phyloP scores from a whole-genome alignment of 2,888 invertebrate species.

The Cerceris rybyensis region DNA sequence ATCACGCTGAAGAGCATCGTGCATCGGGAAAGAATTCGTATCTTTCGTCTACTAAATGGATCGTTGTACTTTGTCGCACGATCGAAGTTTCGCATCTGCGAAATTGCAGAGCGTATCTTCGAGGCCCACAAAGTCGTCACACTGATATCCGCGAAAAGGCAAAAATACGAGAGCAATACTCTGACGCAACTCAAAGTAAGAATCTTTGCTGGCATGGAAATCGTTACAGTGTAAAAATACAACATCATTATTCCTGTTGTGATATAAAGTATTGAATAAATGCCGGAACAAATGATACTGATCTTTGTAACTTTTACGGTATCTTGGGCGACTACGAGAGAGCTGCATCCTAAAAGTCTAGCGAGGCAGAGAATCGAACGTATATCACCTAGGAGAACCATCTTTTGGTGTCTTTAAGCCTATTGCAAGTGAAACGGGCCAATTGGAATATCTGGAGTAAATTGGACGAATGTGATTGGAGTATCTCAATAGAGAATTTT shows the following conservation, averaged over 20 bases:
- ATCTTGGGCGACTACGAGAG: constrained; percentile 48
- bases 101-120: constrained; percentile 54
- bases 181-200: constrained; percentile 51
- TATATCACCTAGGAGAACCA: constrained; percentile 59
- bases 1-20: constrained; percentile 24
- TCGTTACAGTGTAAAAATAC: constrained; percentile 48
- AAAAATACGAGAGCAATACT: constrained; percentile 52
- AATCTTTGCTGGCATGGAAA: constrained; percentile 42
- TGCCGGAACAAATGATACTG: constrained; percentile 53
- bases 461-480: too few species aligned
- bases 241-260: constrained; percentile 13
- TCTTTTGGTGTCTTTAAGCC: constrained; percentile 9
- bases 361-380: constrained; percentile 58
- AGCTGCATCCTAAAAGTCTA: constrained; percentile 61
- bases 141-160: constrained; percentile 55
- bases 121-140: constrained; percentile 57
- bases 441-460: too few species aligned
- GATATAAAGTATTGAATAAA: constrained; percentile 43
- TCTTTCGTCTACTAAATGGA: neutral
- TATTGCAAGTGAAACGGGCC: neutral
- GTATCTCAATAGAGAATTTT: too few species aligned
- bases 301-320: constrained; percentile 56
- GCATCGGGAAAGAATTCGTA: constrained; percentile 24
- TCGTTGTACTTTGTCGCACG: constrained; percentile 41
- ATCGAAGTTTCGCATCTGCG: constrained; percentile 63